These are phyloP conservation scores for Hydractinia symbiolongicarpus DNA, from an alignment of 30 jellyfish, hydroid and myxozoan genomes.

Conservation along the genomic window DNA sequence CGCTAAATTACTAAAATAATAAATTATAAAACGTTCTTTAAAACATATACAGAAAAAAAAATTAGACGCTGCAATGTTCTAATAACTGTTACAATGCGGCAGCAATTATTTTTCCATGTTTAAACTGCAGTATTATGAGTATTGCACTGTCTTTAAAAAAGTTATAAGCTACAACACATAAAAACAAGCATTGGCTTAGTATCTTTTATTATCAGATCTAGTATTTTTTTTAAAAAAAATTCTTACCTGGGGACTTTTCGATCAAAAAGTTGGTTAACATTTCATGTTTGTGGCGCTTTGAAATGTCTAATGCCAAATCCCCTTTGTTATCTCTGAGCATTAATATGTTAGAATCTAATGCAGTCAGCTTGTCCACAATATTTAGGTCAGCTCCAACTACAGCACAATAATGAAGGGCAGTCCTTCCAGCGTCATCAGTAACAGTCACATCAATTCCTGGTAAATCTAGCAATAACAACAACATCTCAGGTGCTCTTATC, in stretches of 20 bases:
- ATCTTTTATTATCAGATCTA: neutral
- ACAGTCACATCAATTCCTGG: neutral
- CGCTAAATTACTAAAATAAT: no score
- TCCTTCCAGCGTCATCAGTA: neutral
- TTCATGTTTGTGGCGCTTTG: neutral
- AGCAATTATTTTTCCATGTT: no score
- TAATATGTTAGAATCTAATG: neutral
- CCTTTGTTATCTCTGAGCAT: neutral
- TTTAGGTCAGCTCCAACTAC: neutral
- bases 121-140: no score
- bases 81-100: no score
- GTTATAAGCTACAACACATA: neutral
- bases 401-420: neutral
- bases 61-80: no score
- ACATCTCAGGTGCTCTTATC: neutral
- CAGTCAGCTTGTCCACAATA: neutral
- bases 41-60: no score
- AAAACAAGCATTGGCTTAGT: neutral
- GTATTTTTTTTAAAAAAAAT: neutral
- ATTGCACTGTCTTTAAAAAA: neutral
- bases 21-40: no score
- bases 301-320: neutral
- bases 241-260: neutral
- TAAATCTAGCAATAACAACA: neutral
- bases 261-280: neutral